A percentile compares a stretch with the other conserved stretches of the same genome.
phyloP scores from a whole-genome alignment of 1,140 invertebrate species.

The Rhopalosiphum maidis region DNA sequence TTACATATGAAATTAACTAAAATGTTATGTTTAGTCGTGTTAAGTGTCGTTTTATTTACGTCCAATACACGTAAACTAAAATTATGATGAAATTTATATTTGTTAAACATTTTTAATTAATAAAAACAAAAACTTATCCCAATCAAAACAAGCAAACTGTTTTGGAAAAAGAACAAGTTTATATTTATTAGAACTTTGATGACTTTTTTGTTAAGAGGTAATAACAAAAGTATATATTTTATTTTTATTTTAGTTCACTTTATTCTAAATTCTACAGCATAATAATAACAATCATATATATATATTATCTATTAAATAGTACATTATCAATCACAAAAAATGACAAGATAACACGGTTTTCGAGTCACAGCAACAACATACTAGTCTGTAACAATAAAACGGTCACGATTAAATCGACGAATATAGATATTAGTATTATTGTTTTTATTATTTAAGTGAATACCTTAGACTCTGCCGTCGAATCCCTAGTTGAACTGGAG shows the following conservation, averaged over 20 bases:
- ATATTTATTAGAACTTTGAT: not conserved
- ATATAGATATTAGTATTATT: not conserved
- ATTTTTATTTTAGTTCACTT: not conserved
- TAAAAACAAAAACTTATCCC: no score
- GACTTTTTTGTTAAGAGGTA: not conserved
- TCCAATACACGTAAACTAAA: no score
- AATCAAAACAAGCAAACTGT: no score
- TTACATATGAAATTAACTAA: no score
- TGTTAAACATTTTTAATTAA: no score
- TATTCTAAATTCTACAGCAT: not conserved
- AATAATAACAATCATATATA: not conserved
- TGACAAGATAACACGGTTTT: not conserved
- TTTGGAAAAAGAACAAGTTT: no score
- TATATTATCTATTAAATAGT: not conserved
- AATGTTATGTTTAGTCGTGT: no score
- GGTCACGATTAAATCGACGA: not conserved
- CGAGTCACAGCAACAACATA: not conserved
- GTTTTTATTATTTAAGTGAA: not conserved
- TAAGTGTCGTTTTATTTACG: no score
- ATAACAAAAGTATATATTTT: not conserved
- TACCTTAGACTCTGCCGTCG: conserved; percentile 59
- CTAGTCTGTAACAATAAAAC: not conserved
- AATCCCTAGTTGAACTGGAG: conserved; percentile 67
- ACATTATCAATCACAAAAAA: not conserved
- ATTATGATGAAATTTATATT: no score